Evolutionary conservation across 2,888 invertebrate genomes (phyloP).

Genomic region (Timandra comae): DNA sequence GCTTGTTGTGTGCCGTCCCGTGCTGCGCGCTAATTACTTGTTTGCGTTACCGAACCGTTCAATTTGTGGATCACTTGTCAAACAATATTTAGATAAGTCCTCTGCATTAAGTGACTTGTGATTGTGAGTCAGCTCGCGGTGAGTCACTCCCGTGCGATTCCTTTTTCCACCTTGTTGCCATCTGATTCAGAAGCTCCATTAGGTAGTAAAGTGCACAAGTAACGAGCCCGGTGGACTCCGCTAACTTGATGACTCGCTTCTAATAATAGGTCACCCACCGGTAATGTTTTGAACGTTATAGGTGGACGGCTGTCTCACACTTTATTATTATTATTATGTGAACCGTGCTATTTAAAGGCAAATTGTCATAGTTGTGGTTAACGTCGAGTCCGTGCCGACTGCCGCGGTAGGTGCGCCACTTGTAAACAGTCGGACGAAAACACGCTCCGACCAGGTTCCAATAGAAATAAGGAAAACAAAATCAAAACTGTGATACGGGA

Average conservation of each 20-base stretch:
- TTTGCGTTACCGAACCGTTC: conserved; percentile 37
- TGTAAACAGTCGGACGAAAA: too few relatives aligned
- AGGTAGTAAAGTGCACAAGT: conserved; percentile 16
- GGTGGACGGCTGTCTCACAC: too few relatives aligned
- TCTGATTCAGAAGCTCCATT: conserved; percentile 33
- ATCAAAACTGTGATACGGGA: too few relatives aligned
- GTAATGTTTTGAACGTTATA: conserved; percentile 1
- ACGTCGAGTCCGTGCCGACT: too few relatives aligned
- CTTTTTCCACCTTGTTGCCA: conserved; percentile 29
- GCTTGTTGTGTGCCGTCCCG: too few relatives aligned
- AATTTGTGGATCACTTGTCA: conserved; percentile 40
- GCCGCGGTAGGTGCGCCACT: too few relatives aligned
- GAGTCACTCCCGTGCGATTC: conserved; percentile 32
- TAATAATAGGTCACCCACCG: conserved; percentile 19
- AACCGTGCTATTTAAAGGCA: too few relatives aligned
- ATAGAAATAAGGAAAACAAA: too few relatives aligned
- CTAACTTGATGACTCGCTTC: conserved; percentile 16
- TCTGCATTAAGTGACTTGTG: conserved; percentile 15
- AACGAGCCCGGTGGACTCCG: conserved; percentile 13
- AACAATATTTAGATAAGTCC: conserved; percentile 26
- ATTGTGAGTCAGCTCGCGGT: conserved; percentile 4
- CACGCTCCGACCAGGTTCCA: too few relatives aligned
- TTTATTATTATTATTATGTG: too few relatives aligned
- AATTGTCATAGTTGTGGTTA: too few relatives aligned
- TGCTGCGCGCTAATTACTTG: conserved; percentile 46